Evolutionary conservation across 2,888 invertebrate species (phyloP).

Genomic region (Colletes collaris): DNA sequence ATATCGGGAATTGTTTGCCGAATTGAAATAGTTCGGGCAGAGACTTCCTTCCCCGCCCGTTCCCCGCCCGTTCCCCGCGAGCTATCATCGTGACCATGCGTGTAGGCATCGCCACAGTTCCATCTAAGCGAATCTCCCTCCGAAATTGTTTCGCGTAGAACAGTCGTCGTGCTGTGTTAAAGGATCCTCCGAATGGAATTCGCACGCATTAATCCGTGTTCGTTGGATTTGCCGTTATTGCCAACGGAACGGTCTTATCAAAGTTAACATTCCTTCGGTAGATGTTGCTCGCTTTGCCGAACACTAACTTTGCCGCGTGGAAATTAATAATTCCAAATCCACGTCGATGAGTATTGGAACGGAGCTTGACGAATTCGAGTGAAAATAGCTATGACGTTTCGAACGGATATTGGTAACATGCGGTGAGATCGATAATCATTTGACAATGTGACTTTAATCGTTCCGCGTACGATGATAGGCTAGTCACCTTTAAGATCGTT

Average conservation of each 20-base stretch:
- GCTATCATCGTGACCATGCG: constrained; percentile 41
- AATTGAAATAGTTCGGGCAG: constrained; percentile 74
- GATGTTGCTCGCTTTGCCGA: neutral
- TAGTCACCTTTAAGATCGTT: too few species aligned
- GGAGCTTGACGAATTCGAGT: neutral
- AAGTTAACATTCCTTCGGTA: constrained; percentile 24
- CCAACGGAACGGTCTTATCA: constrained; percentile 25
- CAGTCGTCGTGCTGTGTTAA: neutral
- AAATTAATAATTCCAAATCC: constrained; percentile 1
- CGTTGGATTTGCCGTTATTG: constrained; percentile 9
- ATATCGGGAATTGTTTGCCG: constrained; percentile 74
- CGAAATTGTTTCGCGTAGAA: constrained; percentile 44
- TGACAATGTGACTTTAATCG: neutral
- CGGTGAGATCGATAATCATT: neutral
- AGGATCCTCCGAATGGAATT: constrained; percentile 25
- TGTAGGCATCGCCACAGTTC: constrained; percentile 11
- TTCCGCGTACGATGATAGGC: neutral
- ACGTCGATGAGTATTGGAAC: neutral
- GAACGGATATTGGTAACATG: neutral
- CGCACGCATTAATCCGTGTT: constrained; percentile 26
- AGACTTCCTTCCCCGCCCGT: constrained; percentile 20
- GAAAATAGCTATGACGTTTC: neutral
- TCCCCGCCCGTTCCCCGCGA: neutral
- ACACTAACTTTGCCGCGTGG: neutral
- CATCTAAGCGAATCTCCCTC: constrained; percentile 4